Conservation (phyloP, 92 coral and sea anemone species). For the Micromussa lordhowensis region DNA sequence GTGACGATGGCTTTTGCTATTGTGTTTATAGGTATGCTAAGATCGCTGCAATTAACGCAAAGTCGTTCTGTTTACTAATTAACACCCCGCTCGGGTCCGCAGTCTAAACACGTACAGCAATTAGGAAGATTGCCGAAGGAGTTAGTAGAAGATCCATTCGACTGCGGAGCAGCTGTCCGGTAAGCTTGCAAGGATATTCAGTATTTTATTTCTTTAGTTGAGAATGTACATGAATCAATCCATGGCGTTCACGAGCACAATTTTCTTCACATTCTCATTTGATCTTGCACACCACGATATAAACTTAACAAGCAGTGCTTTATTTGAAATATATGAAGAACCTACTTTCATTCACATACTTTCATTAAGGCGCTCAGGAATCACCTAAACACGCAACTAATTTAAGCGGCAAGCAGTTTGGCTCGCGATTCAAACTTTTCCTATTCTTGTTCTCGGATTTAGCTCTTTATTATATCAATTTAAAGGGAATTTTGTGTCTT, state of each 20-base stretch:
- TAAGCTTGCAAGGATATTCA: neutral
- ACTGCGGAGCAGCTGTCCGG: neutral
- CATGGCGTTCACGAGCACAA: neutral
- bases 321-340: neutral
- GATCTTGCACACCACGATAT: neutral
- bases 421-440: neutral
- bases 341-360: neutral
- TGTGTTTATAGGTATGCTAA: neutral
- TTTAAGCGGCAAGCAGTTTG: neutral
- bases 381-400: too few relatives aligned
- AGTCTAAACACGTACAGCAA: neutral
- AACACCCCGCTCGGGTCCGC: neutral
- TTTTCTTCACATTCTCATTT: neutral
- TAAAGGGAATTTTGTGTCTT: neutral
- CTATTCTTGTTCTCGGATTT: neutral
- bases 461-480: neutral
- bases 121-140: neutral
- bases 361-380: neutral
- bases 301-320: neutral
- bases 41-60: slow-evolving; percentile 2
- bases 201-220: neutral
- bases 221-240: neutral
- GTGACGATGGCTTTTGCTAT: neutral
- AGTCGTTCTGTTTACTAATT: neutral
- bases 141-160: neutral